Evolutionary conservation across 2,888 invertebrate species (phyloP).

Genomic region (Taphrorychus bicolor): DNA sequence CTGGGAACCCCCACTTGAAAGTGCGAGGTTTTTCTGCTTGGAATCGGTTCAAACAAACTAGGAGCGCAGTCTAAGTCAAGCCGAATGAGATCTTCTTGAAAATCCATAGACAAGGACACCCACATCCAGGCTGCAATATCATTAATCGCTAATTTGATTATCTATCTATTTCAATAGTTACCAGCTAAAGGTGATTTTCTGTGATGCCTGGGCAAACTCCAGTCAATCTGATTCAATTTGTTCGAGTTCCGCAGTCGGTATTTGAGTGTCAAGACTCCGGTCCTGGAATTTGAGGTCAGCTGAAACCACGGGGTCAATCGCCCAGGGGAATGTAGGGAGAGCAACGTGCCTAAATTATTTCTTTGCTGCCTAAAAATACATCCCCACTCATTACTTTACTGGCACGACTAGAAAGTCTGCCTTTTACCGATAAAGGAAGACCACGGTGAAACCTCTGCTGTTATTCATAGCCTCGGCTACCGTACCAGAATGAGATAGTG

Average conservation of each 20-base stretch:
- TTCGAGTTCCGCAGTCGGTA: constrained; percentile 54
- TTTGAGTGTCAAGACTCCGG: constrained; percentile 57
- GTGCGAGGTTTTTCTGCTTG: constrained; percentile 49
- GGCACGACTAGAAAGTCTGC: no score
- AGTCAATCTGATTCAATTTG: constrained; percentile 58
- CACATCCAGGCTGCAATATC: constrained; percentile 58
- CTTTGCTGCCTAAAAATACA: constrained; percentile 56
- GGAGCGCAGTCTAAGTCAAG: constrained; percentile 59
- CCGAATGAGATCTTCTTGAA: constrained; percentile 54
- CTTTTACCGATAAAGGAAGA: constrained; percentile 53
- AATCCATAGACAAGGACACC: constrained; percentile 57
- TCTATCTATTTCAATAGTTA: constrained; percentile 44
- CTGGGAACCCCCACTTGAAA: constrained; percentile 53
- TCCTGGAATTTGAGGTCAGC: constrained; percentile 58
- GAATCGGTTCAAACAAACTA: constrained; percentile 54
- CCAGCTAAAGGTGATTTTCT: constrained; percentile 59
- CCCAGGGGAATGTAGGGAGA: constrained; percentile 60
- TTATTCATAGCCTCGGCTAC: constrained; percentile 55
- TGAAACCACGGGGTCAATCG: constrained; percentile 61
- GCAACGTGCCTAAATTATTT: constrained; percentile 58
- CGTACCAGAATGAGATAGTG: constrained; percentile 55
- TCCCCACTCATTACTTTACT: neutral
- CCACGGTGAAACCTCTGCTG: constrained; percentile 56
- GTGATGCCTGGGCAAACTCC: constrained; percentile 57
- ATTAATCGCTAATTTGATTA: neutral